phyloP scores from a whole-genome alignment of 2,113 vertebrate genomes.

The Ictidomys tridecemlineatus region DNA sequence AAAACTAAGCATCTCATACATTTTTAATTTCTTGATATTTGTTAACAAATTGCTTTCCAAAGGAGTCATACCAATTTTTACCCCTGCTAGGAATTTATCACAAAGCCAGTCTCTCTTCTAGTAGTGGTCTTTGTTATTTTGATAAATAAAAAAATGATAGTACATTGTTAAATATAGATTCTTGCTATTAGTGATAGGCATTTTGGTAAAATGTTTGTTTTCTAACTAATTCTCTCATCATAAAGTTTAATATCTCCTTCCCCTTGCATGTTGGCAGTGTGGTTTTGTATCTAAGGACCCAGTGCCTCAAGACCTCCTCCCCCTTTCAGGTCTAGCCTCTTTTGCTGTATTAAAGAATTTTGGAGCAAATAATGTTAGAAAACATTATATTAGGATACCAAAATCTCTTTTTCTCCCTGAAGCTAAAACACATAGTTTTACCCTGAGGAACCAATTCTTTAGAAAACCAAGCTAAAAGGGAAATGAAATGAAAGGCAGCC shows the following conservation, averaged over 20 bases:
- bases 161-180: background rate
- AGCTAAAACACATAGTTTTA: constrained; percentile 70
- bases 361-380: constrained; percentile 57
- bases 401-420: constrained; percentile 61
- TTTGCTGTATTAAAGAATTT: constrained; percentile 39
- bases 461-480: constrained; percentile 62
- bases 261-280: background rate
- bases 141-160: background rate
- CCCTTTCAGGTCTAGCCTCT: background rate
- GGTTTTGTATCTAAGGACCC: constrained; percentile 16
- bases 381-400: constrained; percentile 62
- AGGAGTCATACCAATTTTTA: constrained; percentile 7
- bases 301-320: background rate
- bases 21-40: constrained; percentile 49
- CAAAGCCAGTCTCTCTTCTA: background rate
- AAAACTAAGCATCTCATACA: background rate
- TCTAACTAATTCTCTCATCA: background rate
- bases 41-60: constrained; percentile 38
- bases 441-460: constrained; percentile 62
- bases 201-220: background rate
- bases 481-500: constrained; percentile 72
- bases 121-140: constrained; percentile 10
- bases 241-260: background rate
- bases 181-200: background rate
- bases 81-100: background rate